phyloP scores from a whole-genome alignment of 2,888 invertebrate species.

The Drosophila nr. fundita region DNA sequence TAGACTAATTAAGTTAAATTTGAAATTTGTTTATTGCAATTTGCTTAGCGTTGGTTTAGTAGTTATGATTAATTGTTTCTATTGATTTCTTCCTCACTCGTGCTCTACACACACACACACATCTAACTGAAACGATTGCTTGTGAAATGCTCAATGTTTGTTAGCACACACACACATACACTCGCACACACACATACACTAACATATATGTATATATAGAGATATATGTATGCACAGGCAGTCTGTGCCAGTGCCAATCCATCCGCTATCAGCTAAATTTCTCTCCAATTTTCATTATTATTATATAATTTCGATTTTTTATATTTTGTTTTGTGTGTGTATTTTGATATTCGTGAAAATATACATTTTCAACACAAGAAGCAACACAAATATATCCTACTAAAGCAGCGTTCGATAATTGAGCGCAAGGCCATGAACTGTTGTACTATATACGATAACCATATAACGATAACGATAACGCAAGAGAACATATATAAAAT shows the following conservation, averaged over 20 bases:
- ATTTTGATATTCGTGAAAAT: constrained; percentile 38
- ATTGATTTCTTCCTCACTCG: constrained; percentile 31
- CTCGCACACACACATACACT: not conserved
- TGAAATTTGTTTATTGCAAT: constrained; percentile 70
- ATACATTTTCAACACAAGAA: constrained; percentile 39
- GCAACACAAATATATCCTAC: constrained; percentile 53
- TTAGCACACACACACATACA: constrained; percentile 35
- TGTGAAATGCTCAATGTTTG: constrained; percentile 72
- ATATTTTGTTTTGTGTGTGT: constrained; percentile 23
- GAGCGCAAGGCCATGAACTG: constrained; percentile 68
- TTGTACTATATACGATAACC: constrained; percentile 64
- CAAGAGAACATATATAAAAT: constrained; percentile 22
- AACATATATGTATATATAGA: constrained; percentile 1
- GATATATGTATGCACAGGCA: constrained; percentile 19
- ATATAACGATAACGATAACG: constrained; percentile 39
- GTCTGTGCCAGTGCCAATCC: constrained; percentile 67
- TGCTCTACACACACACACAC: constrained; percentile 13
- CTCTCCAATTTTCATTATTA: constrained; percentile 25
- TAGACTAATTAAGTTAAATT: constrained; percentile 72
- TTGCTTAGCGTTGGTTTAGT: constrained; percentile 68
- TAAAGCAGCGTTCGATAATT: constrained; percentile 55
- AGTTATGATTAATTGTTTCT: constrained; percentile 59
- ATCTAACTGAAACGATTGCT: constrained; percentile 50
- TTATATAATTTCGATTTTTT: constrained; percentile 32
- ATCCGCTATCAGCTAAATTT: constrained; percentile 47